Evolutionary conservation across 2,888 invertebrate genomes (phyloP).

Genomic region (Tipula unca): DNA sequence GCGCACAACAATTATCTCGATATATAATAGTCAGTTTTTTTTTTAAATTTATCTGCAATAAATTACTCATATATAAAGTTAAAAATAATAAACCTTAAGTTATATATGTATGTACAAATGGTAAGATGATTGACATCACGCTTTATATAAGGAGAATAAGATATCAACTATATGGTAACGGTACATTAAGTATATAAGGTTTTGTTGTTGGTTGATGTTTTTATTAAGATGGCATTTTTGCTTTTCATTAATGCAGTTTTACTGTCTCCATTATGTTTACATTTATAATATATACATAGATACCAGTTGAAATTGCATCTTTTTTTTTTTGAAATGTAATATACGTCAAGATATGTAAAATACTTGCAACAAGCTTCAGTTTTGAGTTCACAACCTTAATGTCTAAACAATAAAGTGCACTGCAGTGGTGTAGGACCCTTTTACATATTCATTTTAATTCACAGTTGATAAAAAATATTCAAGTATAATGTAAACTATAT

Average conservation of each 20-base stretch:
- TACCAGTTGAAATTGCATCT: too few species aligned
- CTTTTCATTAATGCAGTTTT: not conserved
- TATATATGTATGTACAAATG: not conserved
- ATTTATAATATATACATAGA: too few species aligned
- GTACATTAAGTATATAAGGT: not conserved
- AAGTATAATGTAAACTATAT: too few species aligned
- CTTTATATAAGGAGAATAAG: not conserved
- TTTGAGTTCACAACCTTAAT: too few species aligned
- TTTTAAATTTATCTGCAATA: not conserved
- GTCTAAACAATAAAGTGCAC: too few species aligned
- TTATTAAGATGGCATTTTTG: not conserved
- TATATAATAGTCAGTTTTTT: not conserved
- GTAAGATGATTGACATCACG: not conserved
- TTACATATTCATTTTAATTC: too few species aligned
- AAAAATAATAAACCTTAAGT: not conserved
- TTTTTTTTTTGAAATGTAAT: too few species aligned
- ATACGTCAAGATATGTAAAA: too few species aligned
- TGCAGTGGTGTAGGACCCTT: too few species aligned
- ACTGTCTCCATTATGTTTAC: not conserved
- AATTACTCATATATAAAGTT: not conserved
- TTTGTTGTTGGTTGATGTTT: not conserved
- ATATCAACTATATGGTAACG: not conserved
- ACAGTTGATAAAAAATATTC: too few species aligned
- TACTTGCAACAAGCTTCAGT: too few species aligned
- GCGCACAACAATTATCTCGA: not conserved